Conservation (phyloP, 2,113 vertebrate genomes). For the Agelaius phoeniceus region DNA sequence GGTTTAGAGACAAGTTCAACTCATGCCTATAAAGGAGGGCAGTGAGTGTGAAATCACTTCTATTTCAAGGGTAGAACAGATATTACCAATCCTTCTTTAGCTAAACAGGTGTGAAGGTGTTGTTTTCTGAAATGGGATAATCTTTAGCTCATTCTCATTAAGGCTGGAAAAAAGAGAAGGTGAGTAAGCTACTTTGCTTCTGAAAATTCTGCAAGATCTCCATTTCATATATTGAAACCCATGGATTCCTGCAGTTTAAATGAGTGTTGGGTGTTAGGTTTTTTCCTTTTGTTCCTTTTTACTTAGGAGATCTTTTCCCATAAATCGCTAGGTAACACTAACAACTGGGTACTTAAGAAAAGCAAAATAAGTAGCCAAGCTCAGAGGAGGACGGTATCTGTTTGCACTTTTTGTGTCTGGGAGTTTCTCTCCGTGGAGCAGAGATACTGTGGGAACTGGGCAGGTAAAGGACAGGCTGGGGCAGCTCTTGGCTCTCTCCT, state of each 20-base stretch:
- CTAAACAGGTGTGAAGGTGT: not conserved
- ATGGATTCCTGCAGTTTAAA: not conserved
- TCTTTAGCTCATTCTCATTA: not conserved
- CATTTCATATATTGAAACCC: not conserved
- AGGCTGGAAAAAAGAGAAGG: not conserved
- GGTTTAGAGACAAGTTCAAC: not conserved
- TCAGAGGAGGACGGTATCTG: not conserved
- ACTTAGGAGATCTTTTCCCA: not conserved
- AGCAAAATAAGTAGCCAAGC: not conserved
- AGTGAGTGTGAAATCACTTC: not conserved
- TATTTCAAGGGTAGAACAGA: not conserved
- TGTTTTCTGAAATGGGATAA: not conserved
- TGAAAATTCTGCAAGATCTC: not conserved
- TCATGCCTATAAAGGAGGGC: not conserved
- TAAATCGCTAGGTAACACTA: not conserved
- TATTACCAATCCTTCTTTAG: not conserved
- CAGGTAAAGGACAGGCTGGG: no score
- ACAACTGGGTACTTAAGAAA: not conserved
- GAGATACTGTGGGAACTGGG: not conserved
- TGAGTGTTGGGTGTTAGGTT: not conserved
- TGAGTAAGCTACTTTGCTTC: not conserved
- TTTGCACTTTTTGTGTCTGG: not conserved
- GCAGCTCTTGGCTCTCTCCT: not conserved
- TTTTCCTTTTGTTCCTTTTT: not conserved
- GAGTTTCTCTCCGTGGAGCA: not conserved